Evolutionary conservation across 92 coral and sea anemone species (phyloP).

Genomic region (Heteractis magnifica): DNA sequence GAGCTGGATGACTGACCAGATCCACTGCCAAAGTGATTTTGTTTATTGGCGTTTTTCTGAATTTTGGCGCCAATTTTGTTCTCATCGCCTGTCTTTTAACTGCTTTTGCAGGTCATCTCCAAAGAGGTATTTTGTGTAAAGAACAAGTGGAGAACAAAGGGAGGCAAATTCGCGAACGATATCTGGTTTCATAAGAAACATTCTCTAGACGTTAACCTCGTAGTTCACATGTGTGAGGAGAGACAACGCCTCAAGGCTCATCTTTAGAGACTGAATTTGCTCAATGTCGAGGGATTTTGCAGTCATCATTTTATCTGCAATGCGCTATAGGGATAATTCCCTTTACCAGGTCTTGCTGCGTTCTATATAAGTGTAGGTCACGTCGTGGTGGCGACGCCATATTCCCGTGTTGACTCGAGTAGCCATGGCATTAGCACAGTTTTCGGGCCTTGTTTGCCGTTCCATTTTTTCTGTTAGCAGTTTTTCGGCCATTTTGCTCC

Average conservation of each 20-base stretch:
- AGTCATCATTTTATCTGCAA: conserved; percentile 39
- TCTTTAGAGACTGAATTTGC: conserved; percentile 21
- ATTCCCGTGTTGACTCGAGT: conserved; percentile 4
- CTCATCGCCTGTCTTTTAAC: conserved; percentile 53
- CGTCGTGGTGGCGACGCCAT: conserved; percentile 25
- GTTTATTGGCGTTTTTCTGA: background rate
- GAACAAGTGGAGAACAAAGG: conserved; percentile 12
- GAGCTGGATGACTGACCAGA: too few species aligned
- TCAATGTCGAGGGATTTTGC: conserved; percentile 19
- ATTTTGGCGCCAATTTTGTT: conserved; percentile 58
- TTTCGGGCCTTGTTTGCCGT: conserved; percentile 8
- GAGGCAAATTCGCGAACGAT: conserved; percentile 29
- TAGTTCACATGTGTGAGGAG: conserved; percentile 44
- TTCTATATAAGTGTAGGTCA: conserved; percentile 38
- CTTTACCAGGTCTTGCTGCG: conserved; percentile 35
- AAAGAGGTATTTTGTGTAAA: too few species aligned
- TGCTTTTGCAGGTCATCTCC: background rate
- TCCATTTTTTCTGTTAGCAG: conserved; percentile 18
- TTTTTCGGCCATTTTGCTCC: conserved; percentile 13
- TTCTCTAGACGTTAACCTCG: conserved; percentile 38
- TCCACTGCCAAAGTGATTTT: too few species aligned
- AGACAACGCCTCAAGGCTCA: conserved; percentile 49
- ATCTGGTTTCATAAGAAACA: conserved; percentile 38
- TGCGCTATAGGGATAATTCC: conserved; percentile 43
- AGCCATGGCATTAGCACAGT: conserved; percentile 4